These are phyloP conservation scores for Grallaria varia DNA, from an alignment of 2,113 vertebrate genomes.

Conservation along the genomic window DNA sequence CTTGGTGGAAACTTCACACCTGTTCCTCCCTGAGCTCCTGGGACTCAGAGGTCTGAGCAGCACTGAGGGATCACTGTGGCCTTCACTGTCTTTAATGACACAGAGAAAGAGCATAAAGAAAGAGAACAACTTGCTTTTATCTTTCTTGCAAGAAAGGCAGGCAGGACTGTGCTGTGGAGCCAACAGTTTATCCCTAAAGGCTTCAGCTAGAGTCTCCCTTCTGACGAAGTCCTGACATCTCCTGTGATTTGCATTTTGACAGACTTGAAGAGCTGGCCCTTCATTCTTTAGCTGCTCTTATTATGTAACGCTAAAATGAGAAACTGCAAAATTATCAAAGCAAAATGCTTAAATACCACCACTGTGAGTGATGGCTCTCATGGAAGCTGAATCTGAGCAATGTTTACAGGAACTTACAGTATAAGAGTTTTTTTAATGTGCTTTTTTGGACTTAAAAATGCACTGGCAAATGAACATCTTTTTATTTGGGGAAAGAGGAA, in stretches of 20 bases:
- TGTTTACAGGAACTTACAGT: neutral
- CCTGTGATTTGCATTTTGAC: neutral
- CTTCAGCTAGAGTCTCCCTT: neutral
- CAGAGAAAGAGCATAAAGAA: neutral
- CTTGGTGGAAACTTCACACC: accelerated
- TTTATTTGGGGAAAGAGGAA: neutral
- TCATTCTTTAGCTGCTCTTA: neutral
- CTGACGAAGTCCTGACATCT: neutral
- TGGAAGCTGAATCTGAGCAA: neutral
- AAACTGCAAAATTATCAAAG: neutral
- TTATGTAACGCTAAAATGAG: neutral
- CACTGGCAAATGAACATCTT: neutral
- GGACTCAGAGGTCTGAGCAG: accelerated
- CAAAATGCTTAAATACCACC: neutral
- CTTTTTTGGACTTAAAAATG: neutral
- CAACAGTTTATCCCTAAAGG: neutral
- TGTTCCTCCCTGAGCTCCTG: neutral
- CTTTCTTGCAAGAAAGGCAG: neutral
- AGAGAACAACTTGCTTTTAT: neutral
- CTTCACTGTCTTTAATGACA: neutral
- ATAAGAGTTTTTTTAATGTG: neutral
- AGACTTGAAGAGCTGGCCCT: neutral
- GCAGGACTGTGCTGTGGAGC: neutral
- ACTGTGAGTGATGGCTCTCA: neutral
- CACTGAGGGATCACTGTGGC: neutral